phyloP scores from a whole-genome alignment of 2,797 vertebrate species.

The Gymnothorax javanicus region DNA sequence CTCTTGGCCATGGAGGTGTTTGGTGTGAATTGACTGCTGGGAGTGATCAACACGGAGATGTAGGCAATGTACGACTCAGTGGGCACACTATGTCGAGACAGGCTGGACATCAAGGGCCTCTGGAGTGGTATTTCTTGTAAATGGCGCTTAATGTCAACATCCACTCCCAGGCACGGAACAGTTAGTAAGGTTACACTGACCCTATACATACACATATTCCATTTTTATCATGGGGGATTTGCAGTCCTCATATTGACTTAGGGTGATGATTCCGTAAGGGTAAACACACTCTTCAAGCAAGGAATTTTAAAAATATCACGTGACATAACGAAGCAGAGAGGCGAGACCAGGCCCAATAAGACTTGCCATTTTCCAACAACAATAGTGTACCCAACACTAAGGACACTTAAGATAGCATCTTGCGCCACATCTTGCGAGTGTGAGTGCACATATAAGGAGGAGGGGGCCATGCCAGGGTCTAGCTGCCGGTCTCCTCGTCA shows the following conservation, averaged over 20 bases:
- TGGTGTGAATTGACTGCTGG: background rate
- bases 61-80: background rate
- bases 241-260: background rate
- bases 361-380: too few species aligned
- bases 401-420: too few species aligned
- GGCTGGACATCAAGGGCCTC: background rate
- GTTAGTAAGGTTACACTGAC: background rate
- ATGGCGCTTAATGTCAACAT: background rate
- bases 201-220: background rate
- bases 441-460: conserved; percentile 2
- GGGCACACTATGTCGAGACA: background rate
- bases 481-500: conserved; percentile 31
- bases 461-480: background rate
- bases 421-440: background rate
- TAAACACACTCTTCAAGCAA: background rate
- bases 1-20: background rate
- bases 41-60: background rate
- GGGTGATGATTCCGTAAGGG: background rate
- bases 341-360: too few species aligned
- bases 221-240: background rate
- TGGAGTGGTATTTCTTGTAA: background rate
- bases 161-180: background rate
- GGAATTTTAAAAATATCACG: too few species aligned
- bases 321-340: too few species aligned
- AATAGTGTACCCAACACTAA: too few species aligned